Evolutionary conservation across 2,888 invertebrate species (phyloP), one percentile per base, ranked within the genome.

Genomic region (Tholera decimalis): DNA sequence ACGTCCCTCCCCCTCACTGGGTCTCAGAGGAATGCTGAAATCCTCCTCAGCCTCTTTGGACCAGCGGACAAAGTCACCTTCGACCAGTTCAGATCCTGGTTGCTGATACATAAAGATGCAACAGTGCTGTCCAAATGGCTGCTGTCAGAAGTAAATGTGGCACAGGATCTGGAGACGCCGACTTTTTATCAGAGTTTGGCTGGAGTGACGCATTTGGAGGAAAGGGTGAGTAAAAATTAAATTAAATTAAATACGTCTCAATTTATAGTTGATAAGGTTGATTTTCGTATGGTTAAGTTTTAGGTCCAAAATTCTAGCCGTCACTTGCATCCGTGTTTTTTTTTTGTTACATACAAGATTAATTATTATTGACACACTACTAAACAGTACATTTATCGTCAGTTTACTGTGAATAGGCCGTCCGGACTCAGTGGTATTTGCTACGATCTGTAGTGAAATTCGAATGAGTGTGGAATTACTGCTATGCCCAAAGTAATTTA

Each of bases 181-280:
- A 98, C 98, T 0, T 99, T 99, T 88, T 99, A 99, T 91, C 99
- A 99, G 89, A 98, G 98, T 57, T 95, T 99, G 68, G 98, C 99
- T 43, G 99, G 99, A 35, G 99, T 99, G 35, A 99, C 99, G 24
- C 99, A 99, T 94, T 96, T 97, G 60, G 97, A 97, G 80, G 97
- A 97, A 81, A 96, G 97, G 90, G 98, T 98, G 89, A 96, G 96
- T 88, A 18, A 15, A 51, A 59, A 49, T 9, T 56, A 1, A n/a
- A n/a, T n/a, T 30, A 9, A 13, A 30, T 47, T 46, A 39, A 20
- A 13, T n/a, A n/a, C n/a, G n/a, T n/a, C n/a, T n/a, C n/a, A n/a
- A n/a, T 3, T 37, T 37, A 1, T 22, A 13, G 1, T 1, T 2
- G 15, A 35, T 37, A 39, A 33, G 18, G 26, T 43, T 35, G 20